Evolutionary conservation across 2,888 invertebrate genomes (phyloP).

Genomic region (Pocota personata): DNA sequence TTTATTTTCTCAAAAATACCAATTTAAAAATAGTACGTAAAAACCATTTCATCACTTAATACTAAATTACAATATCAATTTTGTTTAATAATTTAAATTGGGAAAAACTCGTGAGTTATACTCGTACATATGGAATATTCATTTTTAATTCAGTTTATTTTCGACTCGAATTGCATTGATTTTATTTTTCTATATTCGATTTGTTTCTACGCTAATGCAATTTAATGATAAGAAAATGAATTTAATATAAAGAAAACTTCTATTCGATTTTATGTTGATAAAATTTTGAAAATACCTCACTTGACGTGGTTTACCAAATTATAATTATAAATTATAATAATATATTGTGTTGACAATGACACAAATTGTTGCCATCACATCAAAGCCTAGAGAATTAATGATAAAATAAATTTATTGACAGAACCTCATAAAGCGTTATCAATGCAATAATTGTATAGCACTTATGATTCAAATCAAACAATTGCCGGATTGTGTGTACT

Average conservation of each 20-base stretch:
- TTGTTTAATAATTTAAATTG: constrained; percentile 51
- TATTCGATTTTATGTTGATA: constrained; percentile 28
- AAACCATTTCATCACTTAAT: constrained; percentile 44
- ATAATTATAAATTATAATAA: neutral
- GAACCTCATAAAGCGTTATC: neutral
- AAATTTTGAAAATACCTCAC: constrained; percentile 7
- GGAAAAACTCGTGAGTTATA: constrained; percentile 3
- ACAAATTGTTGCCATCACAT: neutral
- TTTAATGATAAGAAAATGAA: neutral
- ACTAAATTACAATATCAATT: constrained; percentile 47
- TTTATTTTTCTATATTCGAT: constrained; percentile 45
- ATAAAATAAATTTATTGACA: neutral
- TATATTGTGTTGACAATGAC: neutral
- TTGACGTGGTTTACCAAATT: neutral
- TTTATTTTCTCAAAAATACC: constrained; percentile 13
- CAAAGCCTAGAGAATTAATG: neutral
- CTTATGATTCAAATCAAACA: neutral
- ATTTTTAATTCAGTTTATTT: neutral
- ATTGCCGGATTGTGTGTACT: neutral
- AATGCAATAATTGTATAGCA: neutral
- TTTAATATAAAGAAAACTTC: constrained; percentile 1
- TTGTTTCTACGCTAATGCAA: constrained; percentile 27
- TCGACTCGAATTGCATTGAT: constrained; percentile 18
- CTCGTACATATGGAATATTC: constrained; percentile 37
- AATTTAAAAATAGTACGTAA: constrained; percentile 38